Conservation (phyloP, 2,113 vertebrate genomes). For the Boulengerochromis microlepis region DNA sequence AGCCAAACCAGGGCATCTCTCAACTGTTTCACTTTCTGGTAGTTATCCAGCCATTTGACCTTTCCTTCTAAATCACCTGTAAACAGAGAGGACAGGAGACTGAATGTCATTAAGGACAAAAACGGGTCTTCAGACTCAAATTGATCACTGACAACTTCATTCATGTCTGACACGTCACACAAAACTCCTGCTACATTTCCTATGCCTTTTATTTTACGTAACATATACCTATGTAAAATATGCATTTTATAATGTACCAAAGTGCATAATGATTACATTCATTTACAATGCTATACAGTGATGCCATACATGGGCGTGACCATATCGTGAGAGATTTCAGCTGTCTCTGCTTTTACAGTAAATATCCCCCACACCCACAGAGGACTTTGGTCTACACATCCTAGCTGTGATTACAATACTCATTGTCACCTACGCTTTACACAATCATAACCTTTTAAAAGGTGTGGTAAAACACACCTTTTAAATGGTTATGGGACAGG, state of each 20-base stretch:
- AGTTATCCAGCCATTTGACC: constrained; percentile 91
- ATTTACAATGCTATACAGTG: not conserved
- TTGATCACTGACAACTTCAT: fast-evolving
- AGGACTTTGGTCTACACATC: constrained; percentile 9
- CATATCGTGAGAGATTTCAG: not conserved
- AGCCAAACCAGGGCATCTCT: constrained; percentile 86
- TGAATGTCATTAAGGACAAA: not conserved
- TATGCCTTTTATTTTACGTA: not conserved
- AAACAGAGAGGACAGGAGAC: not conserved
- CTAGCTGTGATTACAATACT: not conserved
- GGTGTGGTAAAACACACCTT: not conserved
- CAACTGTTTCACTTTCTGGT: constrained; percentile 85
- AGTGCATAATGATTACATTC: not conserved
- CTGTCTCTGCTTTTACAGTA: not conserved
- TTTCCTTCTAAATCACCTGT: constrained; percentile 90
- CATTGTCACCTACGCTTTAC: not conserved
- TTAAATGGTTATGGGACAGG: not conserved
- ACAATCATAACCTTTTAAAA: not conserved
- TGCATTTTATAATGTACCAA: not conserved
- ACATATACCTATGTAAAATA: not conserved
- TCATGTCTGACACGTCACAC: not conserved
- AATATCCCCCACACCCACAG: constrained; percentile 9
- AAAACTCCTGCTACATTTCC: not conserved
- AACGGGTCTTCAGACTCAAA: not conserved
- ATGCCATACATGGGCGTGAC: not conserved